Evolutionary conservation across 1,140 invertebrate species (phyloP).

Genomic region (Calliopsis andreniformis): DNA sequence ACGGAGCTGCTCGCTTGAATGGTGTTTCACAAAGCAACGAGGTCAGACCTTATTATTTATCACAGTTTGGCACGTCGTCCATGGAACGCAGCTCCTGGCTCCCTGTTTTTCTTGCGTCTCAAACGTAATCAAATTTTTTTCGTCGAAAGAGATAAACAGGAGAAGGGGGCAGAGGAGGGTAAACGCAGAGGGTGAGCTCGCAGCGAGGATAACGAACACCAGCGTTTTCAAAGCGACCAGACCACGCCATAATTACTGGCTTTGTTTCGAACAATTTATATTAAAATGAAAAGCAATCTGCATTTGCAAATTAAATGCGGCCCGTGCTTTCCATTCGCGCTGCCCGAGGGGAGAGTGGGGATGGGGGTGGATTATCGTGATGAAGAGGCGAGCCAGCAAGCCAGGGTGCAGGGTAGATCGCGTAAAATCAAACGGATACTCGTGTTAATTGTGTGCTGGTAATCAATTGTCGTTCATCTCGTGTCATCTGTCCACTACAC

Average conservation of each 20-base stretch:
- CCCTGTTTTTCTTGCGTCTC: neutral
- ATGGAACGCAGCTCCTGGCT: too few species aligned
- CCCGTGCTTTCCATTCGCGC: slow-evolving; percentile 45
- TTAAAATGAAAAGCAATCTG: slow-evolving; percentile 80
- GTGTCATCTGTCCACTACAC: neutral
- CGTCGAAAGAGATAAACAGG: neutral
- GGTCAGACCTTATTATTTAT: too few species aligned
- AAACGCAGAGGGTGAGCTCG: slow-evolving; percentile 3
- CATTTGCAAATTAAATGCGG: slow-evolving; percentile 78
- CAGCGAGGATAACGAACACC: slow-evolving; percentile 44
- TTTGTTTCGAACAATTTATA: slow-evolving; percentile 80
- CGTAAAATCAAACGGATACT: slow-evolving; percentile 75
- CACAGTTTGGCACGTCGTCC: too few species aligned
- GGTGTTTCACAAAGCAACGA: too few species aligned
- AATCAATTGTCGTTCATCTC: slow-evolving; percentile 66
- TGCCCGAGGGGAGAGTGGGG: slow-evolving; percentile 4
- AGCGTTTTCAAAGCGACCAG: slow-evolving; percentile 52
- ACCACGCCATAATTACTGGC: slow-evolving; percentile 74
- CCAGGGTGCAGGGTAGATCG: slow-evolving; percentile 55
- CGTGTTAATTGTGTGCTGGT: slow-evolving; percentile 75
- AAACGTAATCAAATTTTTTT: neutral
- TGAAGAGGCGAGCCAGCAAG: slow-evolving; percentile 51
- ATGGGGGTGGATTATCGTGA: slow-evolving; percentile 65
- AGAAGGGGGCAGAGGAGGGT: slow-evolving; percentile 9
- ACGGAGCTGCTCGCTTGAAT: too few species aligned